A percentile compares a stretch with the other conserved stretches of the same genome.
These are phyloP conservation scores for Eurypyga helias DNA, from an alignment of 2,113 vertebrate genomes.

Conservation along the genomic window DNA sequence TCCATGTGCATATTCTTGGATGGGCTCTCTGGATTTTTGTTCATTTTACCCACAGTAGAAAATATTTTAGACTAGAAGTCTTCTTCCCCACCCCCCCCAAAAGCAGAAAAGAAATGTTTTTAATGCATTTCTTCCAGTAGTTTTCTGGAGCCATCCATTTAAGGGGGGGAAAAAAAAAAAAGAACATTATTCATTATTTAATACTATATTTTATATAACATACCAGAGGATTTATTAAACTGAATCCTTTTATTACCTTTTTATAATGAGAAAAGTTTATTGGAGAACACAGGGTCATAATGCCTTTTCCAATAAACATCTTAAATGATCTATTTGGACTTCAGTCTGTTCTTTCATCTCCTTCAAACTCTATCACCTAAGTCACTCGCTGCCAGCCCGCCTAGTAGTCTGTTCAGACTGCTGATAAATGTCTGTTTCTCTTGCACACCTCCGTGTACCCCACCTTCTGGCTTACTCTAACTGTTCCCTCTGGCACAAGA, in stretches of 20 bases:
- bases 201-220: constrained; percentile 10
- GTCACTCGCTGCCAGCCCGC: neutral
- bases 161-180: neutral
- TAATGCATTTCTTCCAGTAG: neutral
- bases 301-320: neutral
- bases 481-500: neutral
- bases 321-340: constrained; percentile 11
- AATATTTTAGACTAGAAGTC: neutral
- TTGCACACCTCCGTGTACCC: neutral
- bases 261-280: constrained; percentile 47
- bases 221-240: constrained; percentile 23
- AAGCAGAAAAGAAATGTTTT: neutral
- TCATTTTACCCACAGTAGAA: neutral
- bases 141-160: neutral
- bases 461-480: neutral
- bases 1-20: neutral
- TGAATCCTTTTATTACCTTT: constrained; percentile 41
- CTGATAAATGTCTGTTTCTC: neutral
- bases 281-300: neutral
- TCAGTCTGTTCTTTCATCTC: neutral
- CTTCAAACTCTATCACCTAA: neutral
- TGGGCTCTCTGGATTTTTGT: neutral
- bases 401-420: neutral
- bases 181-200: neutral
- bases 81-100: neutral